Evolutionary conservation across 2,113 vertebrate species (phyloP), one percentile per base, ranked within the genome.

Genomic region (Otis tarda): DNA sequence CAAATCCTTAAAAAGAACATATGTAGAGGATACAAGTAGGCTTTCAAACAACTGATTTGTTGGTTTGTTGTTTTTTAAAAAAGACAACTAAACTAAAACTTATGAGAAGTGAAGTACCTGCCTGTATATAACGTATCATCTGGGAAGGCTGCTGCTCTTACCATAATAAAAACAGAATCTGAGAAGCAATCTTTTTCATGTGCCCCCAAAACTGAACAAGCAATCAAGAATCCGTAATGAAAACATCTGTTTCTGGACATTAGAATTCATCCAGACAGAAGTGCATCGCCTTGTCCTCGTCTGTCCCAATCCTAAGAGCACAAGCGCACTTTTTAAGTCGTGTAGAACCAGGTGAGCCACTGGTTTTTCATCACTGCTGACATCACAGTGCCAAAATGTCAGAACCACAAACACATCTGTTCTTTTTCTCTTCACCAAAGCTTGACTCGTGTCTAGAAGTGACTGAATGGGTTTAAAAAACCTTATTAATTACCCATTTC

Each of bases 391-490:
- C n/a, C 52, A 50, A 50, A 61, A n/a, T 21, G 21, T 22, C 70
- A 67, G 57, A 87, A 33, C 21, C 65, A 53, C 13, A 21, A 5
- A 33, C 28, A 15, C 19, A 31, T 27, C 25, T 49, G 2, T 14
- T 78, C 8, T 85, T 69, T 27, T 52, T 49, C 31, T 45, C 45
- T 31, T 49, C 21, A 20, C 14, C 53, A n/a, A 94, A 74, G 53
- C 24, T n/a, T 68, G 20, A 23, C 17, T 12, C 1, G 0, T 12
- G 22, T 31, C 27, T 45, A 16, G 0, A 52, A 83, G 19, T 45
- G 63, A 71, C 16, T 60, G 24, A 80, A 74, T 7, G 20, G 6
- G 12, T 39, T 73, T 52, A 6, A 47, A 87, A 57, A 2, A 3
- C 31, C 18, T 52, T 10, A 35, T 9, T 22, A 61, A 56, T 3